phyloP scores from a whole-genome alignment of 2,888 invertebrate species.

The Erebia epiphron region DNA sequence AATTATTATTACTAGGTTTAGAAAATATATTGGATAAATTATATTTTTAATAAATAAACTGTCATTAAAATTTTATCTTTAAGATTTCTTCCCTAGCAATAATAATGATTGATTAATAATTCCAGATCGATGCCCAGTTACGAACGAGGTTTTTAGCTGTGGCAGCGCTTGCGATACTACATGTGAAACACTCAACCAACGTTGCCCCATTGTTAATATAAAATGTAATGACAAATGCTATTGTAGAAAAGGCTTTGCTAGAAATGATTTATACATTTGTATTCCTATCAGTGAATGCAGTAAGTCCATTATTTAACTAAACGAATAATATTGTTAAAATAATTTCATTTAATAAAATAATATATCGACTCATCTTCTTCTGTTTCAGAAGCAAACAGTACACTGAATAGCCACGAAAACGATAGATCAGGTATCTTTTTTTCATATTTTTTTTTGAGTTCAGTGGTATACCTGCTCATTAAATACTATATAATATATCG shows the following conservation, averaged over 20 bases:
- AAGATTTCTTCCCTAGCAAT: no score
- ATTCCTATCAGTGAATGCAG: slow-evolving; percentile 47
- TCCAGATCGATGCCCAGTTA: slow-evolving; percentile 45
- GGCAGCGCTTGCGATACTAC: slow-evolving; percentile 50
- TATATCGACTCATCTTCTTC: neutral
- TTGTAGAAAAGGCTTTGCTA: slow-evolving; percentile 51
- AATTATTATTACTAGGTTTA: no score
- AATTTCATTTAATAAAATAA: no score
- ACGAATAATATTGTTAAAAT: no score
- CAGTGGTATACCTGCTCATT: no score
- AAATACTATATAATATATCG: no score
- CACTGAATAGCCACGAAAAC: neutral
- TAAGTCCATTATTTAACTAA: neutral
- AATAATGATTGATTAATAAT: neutral
- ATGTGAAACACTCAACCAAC: slow-evolving; percentile 47
- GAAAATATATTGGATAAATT: no score
- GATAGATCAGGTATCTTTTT: neutral
- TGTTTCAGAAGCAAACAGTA: neutral
- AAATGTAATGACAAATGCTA: slow-evolving; percentile 50
- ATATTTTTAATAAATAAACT: no score
- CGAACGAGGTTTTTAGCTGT: slow-evolving; percentile 41
- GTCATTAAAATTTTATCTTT: no score
- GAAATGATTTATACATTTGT: slow-evolving; percentile 45
- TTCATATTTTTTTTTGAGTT: neutral
- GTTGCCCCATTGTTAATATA: slow-evolving; percentile 49